A percentile compares a stretch with the other conserved stretches of the same genome.
These are phyloP conservation scores for Sebastes hubbsi DNA, from an alignment of 2,797 vertebrate species.

Conservation along the genomic window DNA sequence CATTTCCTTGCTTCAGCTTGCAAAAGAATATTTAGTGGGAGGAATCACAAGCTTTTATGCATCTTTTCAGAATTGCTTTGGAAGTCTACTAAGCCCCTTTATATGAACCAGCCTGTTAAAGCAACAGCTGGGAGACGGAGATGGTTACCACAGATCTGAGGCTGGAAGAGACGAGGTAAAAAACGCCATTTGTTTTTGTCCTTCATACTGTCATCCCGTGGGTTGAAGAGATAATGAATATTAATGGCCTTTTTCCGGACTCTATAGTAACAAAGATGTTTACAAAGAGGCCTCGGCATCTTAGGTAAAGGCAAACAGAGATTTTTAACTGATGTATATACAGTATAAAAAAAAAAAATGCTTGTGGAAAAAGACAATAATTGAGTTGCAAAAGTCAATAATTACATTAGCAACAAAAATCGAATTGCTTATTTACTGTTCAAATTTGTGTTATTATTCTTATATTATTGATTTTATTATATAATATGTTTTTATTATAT, in stretches of 20 bases:
- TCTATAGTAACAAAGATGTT: background rate
- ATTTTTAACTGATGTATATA: background rate
- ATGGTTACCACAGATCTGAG: background rate
- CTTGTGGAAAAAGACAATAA: background rate
- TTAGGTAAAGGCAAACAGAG: background rate
- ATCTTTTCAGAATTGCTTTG: background rate
- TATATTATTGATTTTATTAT: too few species aligned
- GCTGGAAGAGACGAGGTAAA: background rate
- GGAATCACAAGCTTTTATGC: background rate
- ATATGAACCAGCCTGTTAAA: constrained; percentile 1
- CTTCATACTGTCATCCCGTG: constrained; percentile 33
- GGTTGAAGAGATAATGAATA: constrained; percentile 33
- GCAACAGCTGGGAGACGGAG: constrained; percentile 21
- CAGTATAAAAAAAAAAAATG: background rate
- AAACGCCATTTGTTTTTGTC: constrained; percentile 19
- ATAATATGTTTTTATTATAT: too few species aligned
- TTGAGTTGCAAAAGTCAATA: background rate
- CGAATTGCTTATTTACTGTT: background rate
- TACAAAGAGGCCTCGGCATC: background rate
- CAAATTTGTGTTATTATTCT: background rate
- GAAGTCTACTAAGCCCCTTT: background rate
- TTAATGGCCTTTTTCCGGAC: background rate
- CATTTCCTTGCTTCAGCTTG: background rate
- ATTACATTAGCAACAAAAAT: background rate
- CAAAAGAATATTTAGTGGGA: background rate